These are phyloP conservation scores for Megathymus violae DNA, from an alignment of 1,140 invertebrate species.

Conservation along the genomic window DNA sequence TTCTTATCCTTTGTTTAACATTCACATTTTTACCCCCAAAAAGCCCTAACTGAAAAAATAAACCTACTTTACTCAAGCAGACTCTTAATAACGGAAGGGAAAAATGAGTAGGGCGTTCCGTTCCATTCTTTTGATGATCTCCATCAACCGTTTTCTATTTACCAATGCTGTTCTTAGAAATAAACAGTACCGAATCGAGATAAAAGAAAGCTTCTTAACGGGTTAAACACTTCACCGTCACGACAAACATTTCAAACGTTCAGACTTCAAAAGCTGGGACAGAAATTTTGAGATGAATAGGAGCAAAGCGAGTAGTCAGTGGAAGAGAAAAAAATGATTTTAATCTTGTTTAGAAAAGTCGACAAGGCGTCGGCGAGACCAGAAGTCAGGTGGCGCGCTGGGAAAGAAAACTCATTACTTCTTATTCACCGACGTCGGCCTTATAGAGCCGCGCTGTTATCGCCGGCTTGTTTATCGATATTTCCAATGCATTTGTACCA, in stretches of 20 bases:
- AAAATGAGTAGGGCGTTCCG: slow-evolving; percentile 39
- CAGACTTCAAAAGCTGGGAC: slow-evolving; percentile 50
- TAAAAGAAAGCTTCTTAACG: slow-evolving; percentile 52
- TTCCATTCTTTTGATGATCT: slow-evolving; percentile 41
- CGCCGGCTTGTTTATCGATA: slow-evolving; percentile 45
- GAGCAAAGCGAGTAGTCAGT: slow-evolving; percentile 46
- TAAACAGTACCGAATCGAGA: slow-evolving; percentile 52
- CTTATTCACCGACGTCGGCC: slow-evolving; percentile 65
- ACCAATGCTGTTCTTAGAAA: slow-evolving; percentile 44
- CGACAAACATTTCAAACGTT: slow-evolving; percentile 57
- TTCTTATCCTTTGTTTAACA: slow-evolving; percentile 30
- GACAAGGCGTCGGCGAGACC: slow-evolving; percentile 59
- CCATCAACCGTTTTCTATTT: slow-evolving; percentile 46
- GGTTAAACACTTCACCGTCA: slow-evolving; percentile 54
- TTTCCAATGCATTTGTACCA: slow-evolving; percentile 30
- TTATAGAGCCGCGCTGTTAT: slow-evolving; percentile 49
- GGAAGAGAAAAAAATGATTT: slow-evolving; percentile 62
- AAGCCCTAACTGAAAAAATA: slow-evolving; percentile 24
- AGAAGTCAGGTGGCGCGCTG: slow-evolving; percentile 71
- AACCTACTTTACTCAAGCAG: slow-evolving; percentile 27
- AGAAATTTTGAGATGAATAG: slow-evolving; percentile 50
- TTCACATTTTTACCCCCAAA: slow-evolving; percentile 18
- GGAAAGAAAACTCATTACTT: slow-evolving; percentile 80
- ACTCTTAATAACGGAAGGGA: slow-evolving; percentile 29
- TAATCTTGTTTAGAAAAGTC: slow-evolving; percentile 76